These are phyloP conservation scores for Oophaga pumilio DNA, from an alignment of 2,113 vertebrate genomes.

Conservation along the genomic window DNA sequence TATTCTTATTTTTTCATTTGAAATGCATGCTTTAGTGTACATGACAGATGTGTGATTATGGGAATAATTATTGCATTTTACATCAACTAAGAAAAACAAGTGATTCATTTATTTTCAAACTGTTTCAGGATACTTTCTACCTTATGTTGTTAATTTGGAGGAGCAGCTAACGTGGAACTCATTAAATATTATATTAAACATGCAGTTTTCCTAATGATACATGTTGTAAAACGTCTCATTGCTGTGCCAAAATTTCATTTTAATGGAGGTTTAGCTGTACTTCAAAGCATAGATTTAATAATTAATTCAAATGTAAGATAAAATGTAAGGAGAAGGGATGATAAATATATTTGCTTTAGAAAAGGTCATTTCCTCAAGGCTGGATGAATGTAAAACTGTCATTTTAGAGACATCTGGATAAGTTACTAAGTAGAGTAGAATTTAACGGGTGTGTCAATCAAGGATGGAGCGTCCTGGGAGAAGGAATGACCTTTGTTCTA, in stretches of 20 bases:
- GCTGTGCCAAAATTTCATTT: background rate
- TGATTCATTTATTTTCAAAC: conserved; percentile 39
- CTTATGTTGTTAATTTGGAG: conserved; percentile 26
- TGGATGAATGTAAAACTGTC: conserved; percentile 39
- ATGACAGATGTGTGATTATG: conserved; percentile 35
- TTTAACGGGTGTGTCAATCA: conserved; percentile 47
- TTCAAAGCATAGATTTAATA: background rate
- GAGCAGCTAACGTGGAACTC: background rate
- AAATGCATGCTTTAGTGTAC: conserved; percentile 12
- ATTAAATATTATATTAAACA: conserved; percentile 10
- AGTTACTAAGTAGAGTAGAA: conserved; percentile 38
- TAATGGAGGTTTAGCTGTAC: background rate
- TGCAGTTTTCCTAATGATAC: background rate
- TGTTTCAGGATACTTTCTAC: background rate
- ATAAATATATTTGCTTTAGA: conserved; percentile 43
- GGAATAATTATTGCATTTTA: conserved; percentile 34
- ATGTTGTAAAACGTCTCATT: background rate
- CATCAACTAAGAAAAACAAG: conserved; percentile 19
- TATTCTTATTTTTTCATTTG: background rate
- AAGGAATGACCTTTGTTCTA: conserved; percentile 28
- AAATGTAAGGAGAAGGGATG: conserved; percentile 20
- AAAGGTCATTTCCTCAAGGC: conserved; percentile 39
- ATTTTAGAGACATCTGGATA: conserved; percentile 42
- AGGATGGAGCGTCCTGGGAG: conserved; percentile 14
- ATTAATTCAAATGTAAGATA: conserved; percentile 11